Base-by-base conservation (phyloP, 2,888 invertebrate genomes). In the Heliconius ethilla region DNA sequence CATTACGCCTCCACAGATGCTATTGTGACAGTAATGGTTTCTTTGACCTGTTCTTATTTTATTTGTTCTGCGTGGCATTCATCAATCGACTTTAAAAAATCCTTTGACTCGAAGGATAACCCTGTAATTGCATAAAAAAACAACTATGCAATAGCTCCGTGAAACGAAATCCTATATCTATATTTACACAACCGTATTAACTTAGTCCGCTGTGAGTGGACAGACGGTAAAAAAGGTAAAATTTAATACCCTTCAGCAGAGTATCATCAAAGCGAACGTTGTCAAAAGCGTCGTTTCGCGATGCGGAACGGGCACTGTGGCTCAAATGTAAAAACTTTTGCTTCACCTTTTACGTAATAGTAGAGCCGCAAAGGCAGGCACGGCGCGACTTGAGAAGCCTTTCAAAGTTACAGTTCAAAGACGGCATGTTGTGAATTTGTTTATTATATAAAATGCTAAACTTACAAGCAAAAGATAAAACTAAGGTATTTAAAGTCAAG, bases 291-390 rank as follows among this genome's bases (percentile, higher is more conserved):
- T 85, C 86, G 87, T 89, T 87, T 88, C 87, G 86, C 91, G 88
- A 87, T 87, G 89, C 90, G 91, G 88, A 90, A 90, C 90, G 89
- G 86, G 87, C 89, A 90, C 88, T 88, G 88, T 88, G 90, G 87
- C 86, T 89, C 89, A 90, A 91, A 93, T 91, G 91, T 90, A 92
- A 92, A 94, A 94, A 93, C 90, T 93, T 94, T 91, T 89, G 88
- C 92, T 89, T 78, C 88, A 91, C 91, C 91, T 92, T 91, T 92
- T 91, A 88, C 88, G 90, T 91, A 89, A 90, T 89, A 88, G 87
- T 86, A 86, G 86, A 86, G 87, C 87, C 82, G 88, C 83, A 82
- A 79, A 83, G 82, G 80, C 83, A 80, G 80, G 81, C 84, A 86
- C 85, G 85, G 85, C 85, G 85, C 86, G 88, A 89, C 91, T 91